Base-by-base conservation (phyloP, 2,797 vertebrate species). In the Melanotaenia trifasciata region DNA sequence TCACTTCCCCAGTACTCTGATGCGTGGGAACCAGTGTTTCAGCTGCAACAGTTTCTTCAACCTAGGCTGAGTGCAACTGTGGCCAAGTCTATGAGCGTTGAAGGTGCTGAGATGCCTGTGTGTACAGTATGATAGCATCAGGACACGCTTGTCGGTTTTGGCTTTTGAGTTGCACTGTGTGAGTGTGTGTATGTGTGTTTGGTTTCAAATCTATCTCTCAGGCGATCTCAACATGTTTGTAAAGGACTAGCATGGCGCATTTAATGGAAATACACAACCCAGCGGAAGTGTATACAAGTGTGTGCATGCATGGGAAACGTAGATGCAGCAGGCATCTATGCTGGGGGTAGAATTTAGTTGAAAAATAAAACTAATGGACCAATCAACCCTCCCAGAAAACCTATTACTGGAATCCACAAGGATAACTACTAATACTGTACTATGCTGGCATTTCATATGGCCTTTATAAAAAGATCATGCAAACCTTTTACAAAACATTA, bases 21-120 rank as follows among this genome's bases (percentile, higher is more conserved):
- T 90, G 86, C 92, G 91, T 94, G 93, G 93, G 93, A 94, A 94
- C 90, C 91, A 87, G 87, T 6, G 30, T 77, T 87, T 90, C 63
- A 81, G 78, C 85, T 85, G 83, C 78, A 76, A 81, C 64, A 83
- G 78, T 64, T 86, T 90, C 84, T 85, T 80, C 14, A 18, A 61
- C 65, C 72, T 74, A 77, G 67, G 73, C 53, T 71, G 58, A 75
- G 47, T 70, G 54, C 33, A 70, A 74, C 56, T 77, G 70, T 36
- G 26, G 70, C 36, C 13, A 28, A 79, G 70, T 61, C 43, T 64
- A 43, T 58, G 72, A 50, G 74, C 33, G 64, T 75, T 76, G 71
- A 81, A 79, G 70, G 40, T 72, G 70, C 51, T 78, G 43, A 69
- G 54, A 59, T 75, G 38, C 60, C 24, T 68, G 59, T 76, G 66